Percentiles rank a stretch among this genome's conserved stretches.
phyloP scores from a whole-genome alignment of 2,797 vertebrate species.

The Poeciliopsis gracilis region DNA sequence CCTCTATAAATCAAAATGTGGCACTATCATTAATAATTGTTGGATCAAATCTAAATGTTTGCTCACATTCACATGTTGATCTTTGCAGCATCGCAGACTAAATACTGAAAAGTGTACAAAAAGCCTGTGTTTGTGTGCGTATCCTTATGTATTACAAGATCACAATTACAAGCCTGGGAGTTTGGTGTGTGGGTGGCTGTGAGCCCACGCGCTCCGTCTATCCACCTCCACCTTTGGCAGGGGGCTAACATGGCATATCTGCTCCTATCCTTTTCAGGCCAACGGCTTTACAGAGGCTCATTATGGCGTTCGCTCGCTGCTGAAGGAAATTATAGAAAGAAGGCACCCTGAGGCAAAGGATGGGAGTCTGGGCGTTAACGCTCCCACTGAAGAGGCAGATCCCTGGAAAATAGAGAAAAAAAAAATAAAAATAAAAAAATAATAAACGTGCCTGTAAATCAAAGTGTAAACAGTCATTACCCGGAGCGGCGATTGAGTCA shows the following conservation, averaged over 20 bases:
- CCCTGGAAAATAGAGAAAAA: slow-evolving; percentile 22
- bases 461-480: slow-evolving; percentile 72
- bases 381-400: slow-evolving; percentile 57
- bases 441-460: slow-evolving; percentile 40
- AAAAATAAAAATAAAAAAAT: neutral
- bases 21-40: neutral
- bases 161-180: slow-evolving; percentile 42
- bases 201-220: slow-evolving; percentile 43
- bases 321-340: slow-evolving; percentile 47
- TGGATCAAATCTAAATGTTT: slow-evolving; percentile 15
- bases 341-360: slow-evolving; percentile 38
- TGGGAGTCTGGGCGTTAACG: slow-evolving; percentile 48
- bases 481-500: slow-evolving; percentile 55
- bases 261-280: slow-evolving; percentile 36
- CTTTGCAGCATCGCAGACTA: slow-evolving; percentile 15
- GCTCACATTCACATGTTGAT: neutral
- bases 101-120: slow-evolving; percentile 12
- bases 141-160: slow-evolving; percentile 26
- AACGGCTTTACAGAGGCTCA: slow-evolving; percentile 45
- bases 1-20: neutral
- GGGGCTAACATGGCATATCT: slow-evolving; percentile 35
- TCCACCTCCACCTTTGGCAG: slow-evolving; percentile 41
- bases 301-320: slow-evolving; percentile 41
- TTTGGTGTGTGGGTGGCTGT: slow-evolving; percentile 62
- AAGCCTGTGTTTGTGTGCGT: slow-evolving; percentile 16